phyloP scores from a whole-genome alignment of 2,797 vertebrate species.

The Arctocebus calabarensis region DNA sequence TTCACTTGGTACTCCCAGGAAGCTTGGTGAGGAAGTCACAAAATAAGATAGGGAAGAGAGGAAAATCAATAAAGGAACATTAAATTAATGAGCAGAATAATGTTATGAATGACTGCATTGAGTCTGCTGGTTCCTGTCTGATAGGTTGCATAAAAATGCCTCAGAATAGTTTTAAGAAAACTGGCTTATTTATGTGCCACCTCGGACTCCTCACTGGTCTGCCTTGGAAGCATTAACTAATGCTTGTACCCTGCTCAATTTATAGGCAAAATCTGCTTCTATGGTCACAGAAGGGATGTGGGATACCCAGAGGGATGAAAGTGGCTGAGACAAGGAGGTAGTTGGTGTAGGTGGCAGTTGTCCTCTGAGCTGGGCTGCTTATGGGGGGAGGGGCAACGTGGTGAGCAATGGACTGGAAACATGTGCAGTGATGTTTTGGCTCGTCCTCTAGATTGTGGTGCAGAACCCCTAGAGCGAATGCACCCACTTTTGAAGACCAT shows the following conservation, averaged over 20 bases:
- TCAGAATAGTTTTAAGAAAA: not conserved
- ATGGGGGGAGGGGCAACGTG: not conserved
- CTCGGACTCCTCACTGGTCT: not conserved
- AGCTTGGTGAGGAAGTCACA: not conserved
- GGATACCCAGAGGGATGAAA: not conserved
- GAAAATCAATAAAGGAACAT: not conserved
- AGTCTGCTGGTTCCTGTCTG: not conserved
- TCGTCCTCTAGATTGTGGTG: not conserved
- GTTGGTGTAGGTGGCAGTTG: not conserved
- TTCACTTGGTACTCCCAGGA: not conserved
- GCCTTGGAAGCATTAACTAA: not conserved
- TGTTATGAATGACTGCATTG: not conserved
- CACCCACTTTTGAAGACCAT: not conserved
- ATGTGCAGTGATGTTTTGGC: not conserved
- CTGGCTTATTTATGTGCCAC: not conserved
- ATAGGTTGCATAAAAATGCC: not conserved
- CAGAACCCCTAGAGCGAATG: not conserved
- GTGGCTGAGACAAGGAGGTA: not conserved
- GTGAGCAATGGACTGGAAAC: accelerated
- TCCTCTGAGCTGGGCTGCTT: not conserved
- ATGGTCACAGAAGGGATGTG: not conserved
- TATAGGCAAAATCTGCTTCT: not conserved
- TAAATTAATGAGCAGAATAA: not conserved
- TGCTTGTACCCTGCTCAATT: not conserved
- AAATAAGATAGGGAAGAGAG: not conserved